phyloP scores from a whole-genome alignment of 2,797 vertebrate genomes.

The Tapera naevia region DNA sequence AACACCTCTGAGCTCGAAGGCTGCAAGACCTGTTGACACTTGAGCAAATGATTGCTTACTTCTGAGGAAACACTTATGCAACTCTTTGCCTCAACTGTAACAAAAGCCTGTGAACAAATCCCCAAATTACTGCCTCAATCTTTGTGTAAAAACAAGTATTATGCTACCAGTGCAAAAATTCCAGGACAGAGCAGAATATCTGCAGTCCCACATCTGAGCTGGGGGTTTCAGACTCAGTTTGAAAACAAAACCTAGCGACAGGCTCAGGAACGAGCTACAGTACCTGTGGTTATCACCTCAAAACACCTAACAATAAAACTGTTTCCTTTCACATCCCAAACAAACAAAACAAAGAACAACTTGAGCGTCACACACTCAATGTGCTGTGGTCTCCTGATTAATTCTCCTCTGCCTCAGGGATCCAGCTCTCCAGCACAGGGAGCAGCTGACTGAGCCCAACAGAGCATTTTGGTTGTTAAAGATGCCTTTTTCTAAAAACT shows the following conservation, averaged over 20 bases:
- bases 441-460: not conserved
- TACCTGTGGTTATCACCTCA: not conserved
- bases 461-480: not conserved
- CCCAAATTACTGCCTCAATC: not conserved
- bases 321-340: not conserved
- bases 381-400: not conserved
- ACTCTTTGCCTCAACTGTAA: not conserved
- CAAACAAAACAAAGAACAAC: not conserved
- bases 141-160: not conserved
- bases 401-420: not conserved
- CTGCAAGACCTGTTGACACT: not conserved
- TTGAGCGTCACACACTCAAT: not conserved
- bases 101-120: not conserved
- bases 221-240: not conserved
- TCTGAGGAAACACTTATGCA: not conserved
- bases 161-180: not conserved
- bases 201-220: not conserved
- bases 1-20: not conserved
- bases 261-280: not conserved
- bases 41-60: not conserved
- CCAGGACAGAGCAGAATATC: not conserved
- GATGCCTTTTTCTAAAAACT: not conserved
- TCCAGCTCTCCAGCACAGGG: not conserved
- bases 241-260: not conserved
- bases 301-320: not conserved